Base-by-base conservation (phyloP, 2,797 vertebrate species). In the Rousettus madagascariensis region DNA sequence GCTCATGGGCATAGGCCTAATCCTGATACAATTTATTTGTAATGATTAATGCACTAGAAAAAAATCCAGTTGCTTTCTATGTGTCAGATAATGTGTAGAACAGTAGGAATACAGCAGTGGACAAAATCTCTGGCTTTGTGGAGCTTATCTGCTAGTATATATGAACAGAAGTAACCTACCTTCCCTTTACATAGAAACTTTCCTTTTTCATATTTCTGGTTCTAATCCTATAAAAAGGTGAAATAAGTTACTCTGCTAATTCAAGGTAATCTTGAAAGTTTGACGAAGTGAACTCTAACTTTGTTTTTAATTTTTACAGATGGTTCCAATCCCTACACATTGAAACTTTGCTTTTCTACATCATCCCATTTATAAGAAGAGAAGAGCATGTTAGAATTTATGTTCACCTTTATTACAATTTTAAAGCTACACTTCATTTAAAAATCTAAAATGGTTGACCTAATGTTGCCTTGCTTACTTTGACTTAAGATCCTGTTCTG, bases 261-360 rank as follows among this genome's bases (percentile, higher is more conserved):
- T 90, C 24, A 78, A 28, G 6, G 65, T 93, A 57, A 85, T 90
- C 12, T 92, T 90, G 66, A 94, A 92, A 90, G 30, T 93, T 94
- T 66, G 71, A 66, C 66, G 51, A 86, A 66, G 24, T 94, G 12
- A 79, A 36, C 43, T 83, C 46, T 96, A 92, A 96, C 79, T 92
- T 96, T 95, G 1, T 59, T 83, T 98, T 98, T 71, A 65, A 97
- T 93, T 98, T 94, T 98, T 97, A 83, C 98, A 99, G 99, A 99
- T 98, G 98, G 98, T 95, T 99, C 98, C 97, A 99, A 99, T 97
- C 99, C 99, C 10, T 99, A 99, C 90, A 99, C 99, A 61, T 97
- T 99, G 98, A 99, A 99, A 97, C 99, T 99, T 96, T 99, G 99
- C 98, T 99, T 99, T 98, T 99, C 99, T 97, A 99, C 99, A 79